Conservation (phyloP, 2,888 invertebrate species). For the Liodrosophila aerea region DNA sequence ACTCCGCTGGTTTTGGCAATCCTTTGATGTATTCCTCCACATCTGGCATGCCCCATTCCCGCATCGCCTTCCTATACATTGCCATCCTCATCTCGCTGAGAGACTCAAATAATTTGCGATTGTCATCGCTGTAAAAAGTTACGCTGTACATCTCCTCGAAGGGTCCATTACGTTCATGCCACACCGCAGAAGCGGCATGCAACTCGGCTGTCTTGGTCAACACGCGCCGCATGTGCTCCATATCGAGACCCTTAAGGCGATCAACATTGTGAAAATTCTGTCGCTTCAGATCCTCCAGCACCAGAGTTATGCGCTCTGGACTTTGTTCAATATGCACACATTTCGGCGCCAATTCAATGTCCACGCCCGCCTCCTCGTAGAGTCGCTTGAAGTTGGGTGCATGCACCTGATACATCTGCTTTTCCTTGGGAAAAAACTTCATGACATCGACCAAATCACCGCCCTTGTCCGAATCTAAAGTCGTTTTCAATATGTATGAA, state of each 20-base stretch:
- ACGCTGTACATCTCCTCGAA: slow-evolving; percentile 40
- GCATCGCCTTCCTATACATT: slow-evolving; percentile 46
- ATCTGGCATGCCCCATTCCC: slow-evolving; percentile 59
- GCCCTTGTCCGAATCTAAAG: slow-evolving; percentile 48
- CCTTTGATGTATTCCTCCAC: slow-evolving; percentile 54
- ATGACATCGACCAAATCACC: slow-evolving; percentile 51
- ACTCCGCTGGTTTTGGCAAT: slow-evolving; percentile 19
- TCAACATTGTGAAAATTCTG: slow-evolving; percentile 65
- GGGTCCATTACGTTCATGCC: slow-evolving; percentile 57
- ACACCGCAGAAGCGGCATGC: slow-evolving; percentile 77
- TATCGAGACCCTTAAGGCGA: slow-evolving; percentile 73
- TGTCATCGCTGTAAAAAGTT: slow-evolving; percentile 40
- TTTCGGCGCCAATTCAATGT: slow-evolving; percentile 67
- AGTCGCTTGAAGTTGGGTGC: slow-evolving; percentile 67
- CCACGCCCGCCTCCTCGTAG: slow-evolving; percentile 64
- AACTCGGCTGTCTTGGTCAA: slow-evolving; percentile 74
- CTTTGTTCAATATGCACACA: slow-evolving; percentile 60
- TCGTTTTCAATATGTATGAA: slow-evolving; percentile 77
- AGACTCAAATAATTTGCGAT: slow-evolving; percentile 36
- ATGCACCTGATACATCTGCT: slow-evolving; percentile 66
- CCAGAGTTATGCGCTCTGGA: slow-evolving; percentile 58
- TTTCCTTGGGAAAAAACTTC: slow-evolving; percentile 77
- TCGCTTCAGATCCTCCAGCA: slow-evolving; percentile 73
- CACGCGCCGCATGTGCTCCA: slow-evolving; percentile 65
- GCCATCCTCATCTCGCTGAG: slow-evolving; percentile 26